phyloP scores from a whole-genome alignment of 2,888 invertebrate genomes.

The Oligia latruncula region DNA sequence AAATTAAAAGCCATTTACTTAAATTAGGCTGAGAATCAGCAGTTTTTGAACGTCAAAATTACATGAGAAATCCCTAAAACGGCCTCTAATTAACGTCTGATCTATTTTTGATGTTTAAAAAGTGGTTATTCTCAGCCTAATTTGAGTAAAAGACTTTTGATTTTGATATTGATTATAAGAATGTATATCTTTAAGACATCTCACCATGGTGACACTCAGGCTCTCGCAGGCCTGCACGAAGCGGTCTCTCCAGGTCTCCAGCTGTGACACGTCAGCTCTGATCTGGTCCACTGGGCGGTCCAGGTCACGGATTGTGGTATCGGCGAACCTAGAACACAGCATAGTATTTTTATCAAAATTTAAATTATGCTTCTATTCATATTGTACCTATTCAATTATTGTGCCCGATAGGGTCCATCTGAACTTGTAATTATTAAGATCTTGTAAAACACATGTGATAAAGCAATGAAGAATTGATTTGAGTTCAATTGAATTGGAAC shows the following conservation, averaged over 20 bases:
- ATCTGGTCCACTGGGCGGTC: conserved; percentile 93
- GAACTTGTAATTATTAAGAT: background rate
- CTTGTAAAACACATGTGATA: background rate
- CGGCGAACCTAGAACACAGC: conserved; percentile 81
- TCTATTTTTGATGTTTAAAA: background rate
- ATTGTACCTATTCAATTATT: background rate
- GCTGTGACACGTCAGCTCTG: conserved; percentile 91
- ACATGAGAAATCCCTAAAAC: background rate
- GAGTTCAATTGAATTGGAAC: background rate
- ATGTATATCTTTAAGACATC: conserved; percentile 4
- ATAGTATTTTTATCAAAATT: background rate
- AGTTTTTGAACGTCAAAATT: background rate
- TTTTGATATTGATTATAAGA: background rate
- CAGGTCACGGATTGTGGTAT: conserved; percentile 90
- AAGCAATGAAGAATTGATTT: background rate
- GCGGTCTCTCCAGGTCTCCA: conserved; percentile 94
- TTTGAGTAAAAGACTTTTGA: background rate
- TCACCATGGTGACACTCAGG: conserved; percentile 90
- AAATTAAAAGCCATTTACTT: background rate
- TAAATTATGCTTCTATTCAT: background rate
- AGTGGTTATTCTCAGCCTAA: background rate
- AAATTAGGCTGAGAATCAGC: background rate
- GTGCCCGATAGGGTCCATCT: background rate
- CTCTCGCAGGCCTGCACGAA: conserved; percentile 93
- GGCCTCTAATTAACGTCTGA: no score